Percentiles rank a stretch among this genome's conserved stretches.
These are phyloP conservation scores for Podargus strigoides DNA, from an alignment of 2,797 vertebrate species.

Conservation along the genomic window DNA sequence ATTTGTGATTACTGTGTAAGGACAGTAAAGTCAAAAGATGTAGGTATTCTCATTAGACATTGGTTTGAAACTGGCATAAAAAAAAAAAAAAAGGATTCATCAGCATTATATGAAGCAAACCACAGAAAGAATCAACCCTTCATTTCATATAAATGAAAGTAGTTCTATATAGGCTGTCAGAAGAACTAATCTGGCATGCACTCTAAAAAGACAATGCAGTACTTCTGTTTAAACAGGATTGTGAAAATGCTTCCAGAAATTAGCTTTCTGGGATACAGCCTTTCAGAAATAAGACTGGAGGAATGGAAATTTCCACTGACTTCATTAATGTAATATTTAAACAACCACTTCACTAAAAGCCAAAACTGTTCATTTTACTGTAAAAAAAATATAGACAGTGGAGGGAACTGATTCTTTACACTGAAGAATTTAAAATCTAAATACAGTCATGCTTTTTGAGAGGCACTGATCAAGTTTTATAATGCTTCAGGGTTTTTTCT, in stretches of 20 bases:
- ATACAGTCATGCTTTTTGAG: background rate
- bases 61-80: background rate
- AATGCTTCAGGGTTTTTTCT: background rate
- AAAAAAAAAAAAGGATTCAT: background rate
- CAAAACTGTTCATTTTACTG: background rate
- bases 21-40: background rate
- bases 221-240: background rate
- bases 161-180: background rate
- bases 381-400: background rate
- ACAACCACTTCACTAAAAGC: background rate
- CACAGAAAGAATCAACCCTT: background rate
- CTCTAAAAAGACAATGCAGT: background rate
- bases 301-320: slow-evolving; percentile 6
- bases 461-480: background rate
- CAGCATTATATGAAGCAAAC: background rate
- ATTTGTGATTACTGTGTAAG: background rate
- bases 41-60: background rate
- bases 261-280: background rate
- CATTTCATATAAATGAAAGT: background rate
- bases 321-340: background rate
- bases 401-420: background rate
- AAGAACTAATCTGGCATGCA: background rate
- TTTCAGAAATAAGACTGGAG: background rate
- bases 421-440: background rate
- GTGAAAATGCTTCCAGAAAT: slow-evolving; percentile 1